Evolutionary conservation across 1,140 invertebrate genomes (phyloP).

Genomic region (Rhagoletis zephyria): DNA sequence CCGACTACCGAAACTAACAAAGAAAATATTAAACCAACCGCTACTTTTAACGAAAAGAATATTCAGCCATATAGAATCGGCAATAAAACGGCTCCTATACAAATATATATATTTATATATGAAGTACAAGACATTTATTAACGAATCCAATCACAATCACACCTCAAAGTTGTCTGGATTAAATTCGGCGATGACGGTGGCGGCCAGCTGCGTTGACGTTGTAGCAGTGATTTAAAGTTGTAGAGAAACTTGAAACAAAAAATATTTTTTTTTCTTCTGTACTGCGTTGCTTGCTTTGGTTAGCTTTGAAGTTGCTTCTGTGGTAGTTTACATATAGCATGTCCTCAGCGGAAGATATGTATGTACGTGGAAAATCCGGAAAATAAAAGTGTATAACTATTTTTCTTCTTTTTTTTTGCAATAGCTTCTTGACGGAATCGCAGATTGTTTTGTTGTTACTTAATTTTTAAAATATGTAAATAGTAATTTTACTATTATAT

Average conservation of each 20-base stretch:
- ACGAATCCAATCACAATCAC: not conserved
- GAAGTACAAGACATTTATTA: not conserved
- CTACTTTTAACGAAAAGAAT: not conserved
- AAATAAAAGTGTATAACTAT: constrained; percentile 2
- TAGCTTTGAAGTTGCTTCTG: not conserved
- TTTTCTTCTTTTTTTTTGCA: not conserved
- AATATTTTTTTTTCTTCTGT: not conserved
- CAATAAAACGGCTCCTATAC: not conserved
- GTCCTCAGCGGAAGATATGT: not conserved
- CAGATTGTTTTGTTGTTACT: constrained; percentile 10
- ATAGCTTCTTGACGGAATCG: not conserved
- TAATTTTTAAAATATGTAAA: constrained; percentile 11
- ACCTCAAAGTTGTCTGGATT: constrained; percentile 49
- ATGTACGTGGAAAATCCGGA: not conserved
- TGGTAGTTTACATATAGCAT: constrained; percentile 6
- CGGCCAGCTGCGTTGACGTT: not conserved
- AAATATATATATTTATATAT: not conserved
- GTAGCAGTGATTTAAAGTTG: not conserved
- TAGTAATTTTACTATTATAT: constrained; percentile 36
- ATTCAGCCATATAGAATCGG: not conserved
- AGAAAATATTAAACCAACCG: constrained; percentile 1
- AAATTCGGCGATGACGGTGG: constrained; percentile 20
- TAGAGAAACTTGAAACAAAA: not conserved
- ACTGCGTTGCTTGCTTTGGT: not conserved
- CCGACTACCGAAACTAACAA: constrained; percentile 21